Evolutionary conservation across 2,888 invertebrate genomes (phyloP).

Genomic region (Candidula unifasciata): DNA sequence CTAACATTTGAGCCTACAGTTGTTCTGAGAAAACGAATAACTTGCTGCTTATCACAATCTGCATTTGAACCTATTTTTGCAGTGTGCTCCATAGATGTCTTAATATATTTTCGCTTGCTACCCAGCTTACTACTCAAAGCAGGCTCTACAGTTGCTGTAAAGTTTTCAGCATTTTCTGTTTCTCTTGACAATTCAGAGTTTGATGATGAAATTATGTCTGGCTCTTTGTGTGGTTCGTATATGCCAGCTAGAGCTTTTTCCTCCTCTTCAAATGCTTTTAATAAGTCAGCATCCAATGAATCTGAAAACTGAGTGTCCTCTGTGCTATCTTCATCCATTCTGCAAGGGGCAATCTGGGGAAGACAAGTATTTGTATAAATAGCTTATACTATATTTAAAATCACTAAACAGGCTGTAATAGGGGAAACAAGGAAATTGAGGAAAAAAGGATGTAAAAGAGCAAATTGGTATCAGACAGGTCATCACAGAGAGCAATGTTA

Average conservation of each 20-base stretch:
- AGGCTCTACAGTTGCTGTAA: neutral
- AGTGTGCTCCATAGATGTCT: neutral
- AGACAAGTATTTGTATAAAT: neutral
- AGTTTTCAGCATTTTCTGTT: neutral
- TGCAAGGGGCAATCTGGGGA: neutral
- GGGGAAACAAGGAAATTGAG: too few relatives aligned
- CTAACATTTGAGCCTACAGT: neutral
- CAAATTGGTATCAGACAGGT: too few relatives aligned
- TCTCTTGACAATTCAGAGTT: neutral
- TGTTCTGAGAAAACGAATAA: neutral
- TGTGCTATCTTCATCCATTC: neutral
- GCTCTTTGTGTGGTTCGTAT: neutral
- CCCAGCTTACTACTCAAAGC: neutral
- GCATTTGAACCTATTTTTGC: neutral
- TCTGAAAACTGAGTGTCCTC: conserved; percentile 32
- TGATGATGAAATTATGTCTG: neutral
- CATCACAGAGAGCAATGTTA: too few relatives aligned
- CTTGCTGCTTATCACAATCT: neutral
- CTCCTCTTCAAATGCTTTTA: conserved; percentile 39
- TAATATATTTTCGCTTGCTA: conserved; percentile 36
- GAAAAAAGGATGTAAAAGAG: too few relatives aligned
- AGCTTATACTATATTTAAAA: too few relatives aligned
- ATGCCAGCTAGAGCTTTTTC: conserved; percentile 35
- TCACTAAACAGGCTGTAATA: too few relatives aligned
- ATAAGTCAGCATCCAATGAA: conserved; percentile 31